phyloP scores from a whole-genome alignment of 2,888 invertebrate species.

The Andrena fulva region DNA sequence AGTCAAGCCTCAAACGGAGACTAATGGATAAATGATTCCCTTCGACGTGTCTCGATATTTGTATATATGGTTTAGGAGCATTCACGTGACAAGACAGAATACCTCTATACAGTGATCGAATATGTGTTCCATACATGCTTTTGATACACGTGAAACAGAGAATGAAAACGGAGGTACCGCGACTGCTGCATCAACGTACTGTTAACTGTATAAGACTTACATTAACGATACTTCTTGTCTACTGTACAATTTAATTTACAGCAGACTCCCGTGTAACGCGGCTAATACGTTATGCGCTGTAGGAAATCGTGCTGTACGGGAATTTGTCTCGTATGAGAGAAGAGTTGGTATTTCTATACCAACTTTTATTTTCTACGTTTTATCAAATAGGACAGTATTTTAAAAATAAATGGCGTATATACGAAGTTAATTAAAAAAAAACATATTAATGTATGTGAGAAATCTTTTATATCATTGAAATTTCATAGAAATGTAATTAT shows the following conservation, averaged over 20 bases:
- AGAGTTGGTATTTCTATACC: too few relatives aligned
- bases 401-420: too few relatives aligned
- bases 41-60: constrained; percentile 12
- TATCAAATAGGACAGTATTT: neutral
- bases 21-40: constrained; percentile 54
- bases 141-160: constrained; percentile 30
- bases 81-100: constrained; percentile 20
- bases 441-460: too few relatives aligned
- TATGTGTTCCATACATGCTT: constrained; percentile 57
- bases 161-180: constrained; percentile 5
- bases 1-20: constrained; percentile 62
- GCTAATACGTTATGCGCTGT: neutral
- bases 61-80: constrained; percentile 18
- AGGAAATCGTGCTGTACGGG: constrained; percentile 9
- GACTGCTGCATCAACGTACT: constrained; percentile 32
- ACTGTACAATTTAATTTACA: constrained; percentile 50
- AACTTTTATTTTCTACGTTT: constrained; percentile 14
- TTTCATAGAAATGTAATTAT: too few relatives aligned
- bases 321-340: neutral
- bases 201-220: constrained; percentile 37
- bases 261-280: neutral
- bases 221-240: constrained; percentile 41
- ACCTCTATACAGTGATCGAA: constrained; percentile 33
- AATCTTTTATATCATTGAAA: too few relatives aligned
- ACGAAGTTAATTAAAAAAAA: too few relatives aligned